These are phyloP conservation scores for Ceramica pisi DNA, from an alignment of 2,888 invertebrate species.

Conservation along the genomic window DNA sequence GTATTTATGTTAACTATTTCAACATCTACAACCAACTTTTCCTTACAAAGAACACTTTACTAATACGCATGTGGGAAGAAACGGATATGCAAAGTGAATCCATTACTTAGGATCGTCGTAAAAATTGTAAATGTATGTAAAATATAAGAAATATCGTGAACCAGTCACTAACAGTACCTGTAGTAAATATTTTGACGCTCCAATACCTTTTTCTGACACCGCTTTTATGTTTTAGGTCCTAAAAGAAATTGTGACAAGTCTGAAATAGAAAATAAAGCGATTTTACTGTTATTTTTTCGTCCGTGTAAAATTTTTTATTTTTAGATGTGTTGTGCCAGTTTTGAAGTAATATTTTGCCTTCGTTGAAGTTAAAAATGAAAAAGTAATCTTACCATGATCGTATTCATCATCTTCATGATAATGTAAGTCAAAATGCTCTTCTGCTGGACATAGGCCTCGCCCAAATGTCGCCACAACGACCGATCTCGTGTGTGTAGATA, in stretches of 20 bases:
- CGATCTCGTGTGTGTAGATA: no score
- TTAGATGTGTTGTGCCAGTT: no score
- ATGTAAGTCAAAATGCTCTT: no score
- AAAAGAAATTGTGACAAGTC: constrained; percentile 36
- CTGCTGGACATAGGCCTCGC: no score
- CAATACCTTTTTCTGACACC: constrained; percentile 56
- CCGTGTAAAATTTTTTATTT: no score
- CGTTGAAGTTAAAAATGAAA: no score
- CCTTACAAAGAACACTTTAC: constrained; percentile 9
- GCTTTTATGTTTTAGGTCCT: constrained; percentile 43
- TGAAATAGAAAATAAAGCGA: constrained; percentile 2
- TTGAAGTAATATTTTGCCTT: no score
- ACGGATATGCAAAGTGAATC: background rate
- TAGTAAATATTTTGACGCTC: constrained; percentile 66
- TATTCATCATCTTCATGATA: no score
- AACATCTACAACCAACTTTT: background rate
- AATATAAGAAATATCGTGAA: constrained; percentile 57
- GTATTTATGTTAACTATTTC: no score
- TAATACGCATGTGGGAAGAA: constrained; percentile 1
- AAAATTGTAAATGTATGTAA: constrained; percentile 55
- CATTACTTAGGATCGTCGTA: constrained; percentile 29
- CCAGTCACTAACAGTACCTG: constrained; percentile 52
- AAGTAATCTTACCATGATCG: no score
- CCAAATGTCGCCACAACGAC: no score
- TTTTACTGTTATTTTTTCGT: background rate